phyloP scores from a whole-genome alignment of 1,140 invertebrate genomes.

The Colletes gigas region DNA sequence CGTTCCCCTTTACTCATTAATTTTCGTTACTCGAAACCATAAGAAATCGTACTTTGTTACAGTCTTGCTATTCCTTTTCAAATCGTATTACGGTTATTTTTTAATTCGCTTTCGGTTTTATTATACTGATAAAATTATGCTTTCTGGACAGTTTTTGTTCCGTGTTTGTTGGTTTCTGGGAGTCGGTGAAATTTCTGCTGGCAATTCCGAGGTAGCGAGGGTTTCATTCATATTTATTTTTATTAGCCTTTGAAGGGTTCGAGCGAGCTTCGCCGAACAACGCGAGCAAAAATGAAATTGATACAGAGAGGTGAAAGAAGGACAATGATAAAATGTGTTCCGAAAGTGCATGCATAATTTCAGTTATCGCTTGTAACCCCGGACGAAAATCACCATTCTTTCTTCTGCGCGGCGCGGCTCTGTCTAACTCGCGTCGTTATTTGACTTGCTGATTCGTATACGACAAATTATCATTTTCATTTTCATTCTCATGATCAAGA shows the following conservation, averaged over 20 bases:
- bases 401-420: background rate
- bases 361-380: conserved; percentile 4
- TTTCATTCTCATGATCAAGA: conserved; percentile 48
- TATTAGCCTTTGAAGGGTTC: background rate
- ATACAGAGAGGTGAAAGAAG: background rate
- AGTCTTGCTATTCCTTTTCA: too few species aligned
- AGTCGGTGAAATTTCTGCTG: background rate
- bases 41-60: background rate
- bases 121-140: too few species aligned
- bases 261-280: background rate
- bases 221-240: conserved; percentile 5
- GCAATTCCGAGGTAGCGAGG: background rate
- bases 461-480: conserved; percentile 56
- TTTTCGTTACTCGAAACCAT: background rate
- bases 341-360: conserved; percentile 36
- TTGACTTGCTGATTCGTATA: conserved; percentile 53
- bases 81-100: too few species aligned
- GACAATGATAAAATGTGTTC: conserved; percentile 22
- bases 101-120: too few species aligned
- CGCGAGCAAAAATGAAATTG: conserved; percentile 10
- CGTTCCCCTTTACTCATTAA: background rate
- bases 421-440: conserved; percentile 26
- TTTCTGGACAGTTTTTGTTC: too few species aligned
- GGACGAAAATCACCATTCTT: conserved; percentile 40
- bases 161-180: too few species aligned